Percentiles rank a stretch among this genome's conserved stretches.
Conservation (phyloP, 1,140 invertebrate genomes). For the Drosophila ercepeae region DNA sequence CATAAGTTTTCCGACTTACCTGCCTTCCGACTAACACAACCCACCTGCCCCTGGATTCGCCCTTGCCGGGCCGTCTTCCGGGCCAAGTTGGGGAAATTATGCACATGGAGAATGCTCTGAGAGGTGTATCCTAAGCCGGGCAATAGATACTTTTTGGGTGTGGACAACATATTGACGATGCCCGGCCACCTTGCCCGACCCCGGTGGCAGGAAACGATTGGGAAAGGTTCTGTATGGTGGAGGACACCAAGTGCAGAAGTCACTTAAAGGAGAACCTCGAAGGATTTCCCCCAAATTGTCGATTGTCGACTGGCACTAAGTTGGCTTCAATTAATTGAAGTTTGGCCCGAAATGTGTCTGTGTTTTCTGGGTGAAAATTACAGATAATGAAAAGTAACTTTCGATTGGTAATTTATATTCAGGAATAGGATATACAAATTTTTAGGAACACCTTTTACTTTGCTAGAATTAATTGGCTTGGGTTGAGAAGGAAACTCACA, state of each 20-base stretch:
- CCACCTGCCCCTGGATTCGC: not conserved
- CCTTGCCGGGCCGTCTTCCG: not conserved
- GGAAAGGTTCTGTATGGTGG: not conserved
- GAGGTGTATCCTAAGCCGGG: constrained; percentile 26
- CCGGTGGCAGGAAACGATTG: not conserved
- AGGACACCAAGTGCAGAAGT: constrained; percentile 30
- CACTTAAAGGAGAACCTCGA: constrained; percentile 41
- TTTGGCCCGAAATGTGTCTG: constrained; percentile 3
- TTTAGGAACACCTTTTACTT: not conserved
- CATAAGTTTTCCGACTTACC: constrained; percentile 44
- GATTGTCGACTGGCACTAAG: constrained; percentile 37
- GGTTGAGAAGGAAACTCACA: no score
- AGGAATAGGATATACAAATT: not conserved
- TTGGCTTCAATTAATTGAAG: constrained; percentile 46
- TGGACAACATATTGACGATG: constrained; percentile 66
- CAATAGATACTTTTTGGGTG: constrained; percentile 61
- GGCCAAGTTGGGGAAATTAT: constrained; percentile 63
- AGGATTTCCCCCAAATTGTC: constrained; percentile 45
- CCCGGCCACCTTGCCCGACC: constrained; percentile 3
- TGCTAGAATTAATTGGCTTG: not conserved
- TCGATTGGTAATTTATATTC: not conserved
- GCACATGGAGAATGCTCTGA: constrained; percentile 58
- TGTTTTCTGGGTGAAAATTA: not conserved
- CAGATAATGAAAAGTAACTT: constrained; percentile 15
- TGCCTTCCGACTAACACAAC: constrained; percentile 14